These are phyloP conservation scores for Sebastes goodei DNA, from an alignment of 2,797 vertebrate species.

Conservation along the genomic window DNA sequence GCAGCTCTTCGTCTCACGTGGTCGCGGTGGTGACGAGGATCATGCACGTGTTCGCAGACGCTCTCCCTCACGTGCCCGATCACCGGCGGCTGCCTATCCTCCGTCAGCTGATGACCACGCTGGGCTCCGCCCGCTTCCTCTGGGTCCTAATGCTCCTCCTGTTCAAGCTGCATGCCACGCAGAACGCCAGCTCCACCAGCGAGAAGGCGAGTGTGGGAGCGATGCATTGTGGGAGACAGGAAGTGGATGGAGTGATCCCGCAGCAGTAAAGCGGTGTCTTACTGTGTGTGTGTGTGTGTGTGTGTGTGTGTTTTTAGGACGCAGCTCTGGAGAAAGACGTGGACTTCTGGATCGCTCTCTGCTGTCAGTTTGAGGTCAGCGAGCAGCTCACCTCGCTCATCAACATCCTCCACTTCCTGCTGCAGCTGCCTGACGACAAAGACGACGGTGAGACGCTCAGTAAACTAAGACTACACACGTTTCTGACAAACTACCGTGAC, in stretches of 20 bases:
- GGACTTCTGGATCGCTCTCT: constrained; percentile 93
- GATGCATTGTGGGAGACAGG: background rate
- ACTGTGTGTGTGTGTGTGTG: background rate
- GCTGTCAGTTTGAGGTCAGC: constrained; percentile 86
- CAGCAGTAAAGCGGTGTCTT: background rate
- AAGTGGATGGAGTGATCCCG: background rate
- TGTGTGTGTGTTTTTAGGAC: constrained; percentile 76
- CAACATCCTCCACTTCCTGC: constrained; percentile 88
- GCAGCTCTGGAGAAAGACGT: constrained; percentile 86
- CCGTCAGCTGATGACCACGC: constrained; percentile 84
- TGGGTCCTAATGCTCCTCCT: constrained; percentile 91
- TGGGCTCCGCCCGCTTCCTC: constrained; percentile 89
- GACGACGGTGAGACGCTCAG: constrained; percentile 81
- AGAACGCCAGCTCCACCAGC: constrained; percentile 60
- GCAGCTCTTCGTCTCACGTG: constrained; percentile 70
- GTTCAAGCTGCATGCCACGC: constrained; percentile 91
- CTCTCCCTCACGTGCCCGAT: constrained; percentile 93
- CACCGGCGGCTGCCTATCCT: constrained; percentile 92
- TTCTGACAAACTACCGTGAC: no score
- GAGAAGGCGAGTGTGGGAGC: constrained; percentile 84
- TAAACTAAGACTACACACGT: no score
- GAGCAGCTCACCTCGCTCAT: constrained; percentile 88
- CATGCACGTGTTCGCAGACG: constrained; percentile 91
- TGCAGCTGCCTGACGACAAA: constrained; percentile 89
- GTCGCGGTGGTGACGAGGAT: constrained; percentile 84